Conservation (phyloP, 1,140 invertebrate species). For the Drosophila neocordata region DNA sequence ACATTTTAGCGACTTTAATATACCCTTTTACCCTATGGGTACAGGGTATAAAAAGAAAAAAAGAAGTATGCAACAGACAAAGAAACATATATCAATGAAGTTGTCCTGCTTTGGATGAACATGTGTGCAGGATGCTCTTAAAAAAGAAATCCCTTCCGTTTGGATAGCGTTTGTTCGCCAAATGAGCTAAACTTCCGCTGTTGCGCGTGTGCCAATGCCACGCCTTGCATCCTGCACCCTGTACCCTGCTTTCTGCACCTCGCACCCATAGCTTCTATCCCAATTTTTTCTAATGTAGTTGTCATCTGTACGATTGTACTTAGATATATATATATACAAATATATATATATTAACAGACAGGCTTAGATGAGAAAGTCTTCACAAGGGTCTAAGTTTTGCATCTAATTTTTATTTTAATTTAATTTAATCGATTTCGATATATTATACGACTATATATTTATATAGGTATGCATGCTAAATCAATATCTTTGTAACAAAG, state of each 20-base stretch:
- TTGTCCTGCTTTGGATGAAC: constrained; percentile 54
- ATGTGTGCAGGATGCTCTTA: constrained; percentile 76
- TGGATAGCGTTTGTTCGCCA: constrained; percentile 51
- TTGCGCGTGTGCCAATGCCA: constrained; percentile 63
- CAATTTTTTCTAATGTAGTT: constrained; percentile 57
- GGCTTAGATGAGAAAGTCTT: neutral
- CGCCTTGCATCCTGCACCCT: constrained; percentile 38
- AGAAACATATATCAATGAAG: constrained; percentile 73
- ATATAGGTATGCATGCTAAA: no score
- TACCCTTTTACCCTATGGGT: no score
- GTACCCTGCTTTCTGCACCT: no score
- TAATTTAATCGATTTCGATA: no score
- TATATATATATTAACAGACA: neutral
- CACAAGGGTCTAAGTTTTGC: neutral
- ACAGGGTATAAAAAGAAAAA: no score
- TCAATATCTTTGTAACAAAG: no score
- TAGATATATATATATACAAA: neutral
- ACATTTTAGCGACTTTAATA: no score
- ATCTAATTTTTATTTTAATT: no score
- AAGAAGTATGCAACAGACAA: no score
- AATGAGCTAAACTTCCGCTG: constrained; percentile 77
- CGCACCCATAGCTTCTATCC: neutral
- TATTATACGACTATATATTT: no score
- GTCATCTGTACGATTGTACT: constrained; percentile 38
- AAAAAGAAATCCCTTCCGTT: constrained; percentile 77